A percentile compares a stretch with the other conserved stretches of the same genome.
phyloP scores from a whole-genome alignment of 1,140 invertebrate genomes.

The Drosophila willistoni region DNA sequence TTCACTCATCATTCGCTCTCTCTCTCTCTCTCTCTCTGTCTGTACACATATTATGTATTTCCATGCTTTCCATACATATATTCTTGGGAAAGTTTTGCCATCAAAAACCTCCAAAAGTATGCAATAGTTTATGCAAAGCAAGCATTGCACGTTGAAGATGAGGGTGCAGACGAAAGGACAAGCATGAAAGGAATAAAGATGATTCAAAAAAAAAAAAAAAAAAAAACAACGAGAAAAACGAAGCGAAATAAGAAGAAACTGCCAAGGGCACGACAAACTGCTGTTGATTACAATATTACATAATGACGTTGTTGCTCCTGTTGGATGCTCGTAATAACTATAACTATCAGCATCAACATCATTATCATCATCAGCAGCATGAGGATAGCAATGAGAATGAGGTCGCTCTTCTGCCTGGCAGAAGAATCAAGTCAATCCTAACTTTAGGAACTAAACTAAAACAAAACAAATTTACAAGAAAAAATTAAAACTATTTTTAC shows the following conservation, averaged over 20 bases:
- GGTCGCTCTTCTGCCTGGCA: too few relatives aligned
- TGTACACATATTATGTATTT: neutral
- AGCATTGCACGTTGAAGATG: conserved; percentile 48
- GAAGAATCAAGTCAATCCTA: too few relatives aligned
- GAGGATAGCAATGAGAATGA: too few relatives aligned
- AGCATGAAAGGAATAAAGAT: neutral
- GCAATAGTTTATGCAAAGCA: conserved; percentile 71
- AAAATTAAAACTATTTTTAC: too few relatives aligned
- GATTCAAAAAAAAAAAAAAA: neutral
- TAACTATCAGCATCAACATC: neutral
- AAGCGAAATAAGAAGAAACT: neutral
- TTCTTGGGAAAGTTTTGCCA: conserved; percentile 62
- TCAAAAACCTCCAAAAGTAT: conserved; percentile 71
- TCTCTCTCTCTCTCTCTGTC: neutral
- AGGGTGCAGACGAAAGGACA: conserved; percentile 19
- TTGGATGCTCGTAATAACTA: neutral
- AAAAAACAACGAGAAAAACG: neutral
- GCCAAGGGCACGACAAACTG: conserved; percentile 25
- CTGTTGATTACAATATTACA: conserved; percentile 41
- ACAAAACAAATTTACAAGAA: too few relatives aligned
- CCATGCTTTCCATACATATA: neutral
- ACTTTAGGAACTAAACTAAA: too few relatives aligned
- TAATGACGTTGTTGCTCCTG: neutral
- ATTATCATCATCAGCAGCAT: conserved; percentile 2
- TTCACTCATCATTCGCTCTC: too few relatives aligned